Evolutionary conservation across 2,888 invertebrate species (phyloP).

Genomic region (Lasius fuliginosus): DNA sequence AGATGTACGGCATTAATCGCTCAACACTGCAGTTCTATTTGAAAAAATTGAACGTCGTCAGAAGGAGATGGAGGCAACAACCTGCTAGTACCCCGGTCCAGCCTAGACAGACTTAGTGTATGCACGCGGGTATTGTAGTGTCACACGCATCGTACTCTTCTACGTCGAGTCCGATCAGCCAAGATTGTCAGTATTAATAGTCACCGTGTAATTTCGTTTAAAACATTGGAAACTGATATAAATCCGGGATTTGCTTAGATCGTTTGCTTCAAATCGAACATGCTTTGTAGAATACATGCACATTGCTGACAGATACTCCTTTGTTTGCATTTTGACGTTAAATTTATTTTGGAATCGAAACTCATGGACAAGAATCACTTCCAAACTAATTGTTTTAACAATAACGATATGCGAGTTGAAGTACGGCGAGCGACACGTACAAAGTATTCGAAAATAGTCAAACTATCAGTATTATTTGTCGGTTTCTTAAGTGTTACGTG

Average conservation of each 20-base stretch:
- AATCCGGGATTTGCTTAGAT: not conserved
- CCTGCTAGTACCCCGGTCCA: constrained; percentile 74
- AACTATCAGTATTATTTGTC: constrained; percentile 71
- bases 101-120: constrained; percentile 75
- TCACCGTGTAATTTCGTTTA: not conserved
- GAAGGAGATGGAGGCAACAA: constrained; percentile 84
- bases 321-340: constrained; percentile 23
- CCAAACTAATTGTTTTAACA: constrained; percentile 42
- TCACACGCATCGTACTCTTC: constrained; percentile 18
- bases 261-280: not conserved
- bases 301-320: not conserved
- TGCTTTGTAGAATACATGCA: constrained; percentile 17
- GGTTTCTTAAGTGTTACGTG: constrained; percentile 68
- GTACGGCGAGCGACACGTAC: constrained; percentile 56
- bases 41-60: constrained; percentile 87
- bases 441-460: constrained; percentile 61
- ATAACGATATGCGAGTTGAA: constrained; percentile 21
- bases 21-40: constrained; percentile 88
- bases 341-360: constrained; percentile 7
- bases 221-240: not conserved
- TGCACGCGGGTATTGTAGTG: constrained; percentile 12
- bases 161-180: constrained; percentile 13
- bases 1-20: constrained; percentile 87
- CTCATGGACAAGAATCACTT: constrained; percentile 54
- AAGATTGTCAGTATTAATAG: constrained; percentile 13